These are phyloP conservation scores for Nebria salina DNA, from an alignment of 2,888 invertebrate species.

Conservation along the genomic window DNA sequence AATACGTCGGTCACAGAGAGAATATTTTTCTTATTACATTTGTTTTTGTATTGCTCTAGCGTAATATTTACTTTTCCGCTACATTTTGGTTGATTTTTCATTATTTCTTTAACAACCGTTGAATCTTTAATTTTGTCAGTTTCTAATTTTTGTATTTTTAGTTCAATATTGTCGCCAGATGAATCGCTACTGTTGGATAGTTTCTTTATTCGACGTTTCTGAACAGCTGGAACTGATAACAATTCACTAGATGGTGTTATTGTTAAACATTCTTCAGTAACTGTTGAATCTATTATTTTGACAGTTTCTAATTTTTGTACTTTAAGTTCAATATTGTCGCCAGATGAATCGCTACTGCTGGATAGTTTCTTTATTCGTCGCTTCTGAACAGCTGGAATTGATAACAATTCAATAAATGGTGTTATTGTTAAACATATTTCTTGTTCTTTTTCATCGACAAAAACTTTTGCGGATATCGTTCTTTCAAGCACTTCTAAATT, in stretches of 20 bases:
- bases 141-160: conserved; percentile 6
- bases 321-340: not conserved
- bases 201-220: not conserved
- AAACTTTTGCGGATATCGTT: conserved; percentile 53
- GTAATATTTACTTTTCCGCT: conserved; percentile 18
- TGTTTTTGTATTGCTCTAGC: conserved; percentile 32
- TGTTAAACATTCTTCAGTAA: conserved; percentile 45
- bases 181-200: not conserved
- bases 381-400: conserved; percentile 47
- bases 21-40: conserved; percentile 24
- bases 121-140: conserved; percentile 3
- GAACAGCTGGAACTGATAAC: conserved; percentile 50
- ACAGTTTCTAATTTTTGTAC: conserved; percentile 12
- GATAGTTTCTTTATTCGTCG: not conserved
- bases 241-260: conserved; percentile 51
- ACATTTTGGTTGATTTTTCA: conserved; percentile 7
- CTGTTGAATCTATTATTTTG: not conserved
- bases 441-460: conserved; percentile 52
- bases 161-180: not conserved
- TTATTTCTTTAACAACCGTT: not conserved
- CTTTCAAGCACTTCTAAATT: conserved; percentile 50
- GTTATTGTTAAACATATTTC: conserved; percentile 52
- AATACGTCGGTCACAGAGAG: conserved; percentile 15
- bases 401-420: conserved; percentile 52
- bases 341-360: not conserved